Evolutionary conservation across 2,797 vertebrate genomes (phyloP).

Genomic region (Gymnoscopelus microlampas): DNA sequence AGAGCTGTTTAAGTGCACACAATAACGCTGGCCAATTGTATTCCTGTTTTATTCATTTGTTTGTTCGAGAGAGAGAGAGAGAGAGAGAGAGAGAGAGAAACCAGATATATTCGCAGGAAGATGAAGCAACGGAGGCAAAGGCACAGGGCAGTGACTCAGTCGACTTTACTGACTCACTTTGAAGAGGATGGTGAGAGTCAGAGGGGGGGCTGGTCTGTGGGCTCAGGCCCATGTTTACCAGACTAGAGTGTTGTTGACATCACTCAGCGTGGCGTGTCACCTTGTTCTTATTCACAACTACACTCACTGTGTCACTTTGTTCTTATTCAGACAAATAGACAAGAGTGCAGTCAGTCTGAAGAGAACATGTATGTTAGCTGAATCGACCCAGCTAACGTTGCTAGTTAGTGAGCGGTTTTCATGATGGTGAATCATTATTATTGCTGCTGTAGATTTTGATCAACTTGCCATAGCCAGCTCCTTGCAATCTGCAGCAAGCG

Average conservation of each 20-base stretch:
- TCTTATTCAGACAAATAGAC: too few species aligned
- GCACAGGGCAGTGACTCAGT: slow-evolving; percentile 57
- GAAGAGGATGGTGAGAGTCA: slow-evolving; percentile 43
- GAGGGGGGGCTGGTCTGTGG: slow-evolving; percentile 36
- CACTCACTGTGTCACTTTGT: too few species aligned
- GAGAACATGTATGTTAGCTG: too few species aligned
- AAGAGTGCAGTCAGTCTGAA: too few species aligned
- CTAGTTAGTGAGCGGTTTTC: too few species aligned
- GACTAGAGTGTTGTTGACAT: slow-evolving; percentile 9
- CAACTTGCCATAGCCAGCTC: too few species aligned
- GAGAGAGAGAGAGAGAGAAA: slow-evolving; percentile 19
- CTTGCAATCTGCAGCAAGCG: too few species aligned
- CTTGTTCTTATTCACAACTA: too few species aligned
- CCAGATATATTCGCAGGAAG: slow-evolving; percentile 57
- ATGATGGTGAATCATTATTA: too few species aligned
- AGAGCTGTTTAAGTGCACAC: slow-evolving; percentile 1
- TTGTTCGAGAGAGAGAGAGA: slow-evolving; percentile 6
- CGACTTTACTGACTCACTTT: slow-evolving; percentile 60
- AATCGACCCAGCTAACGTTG: too few species aligned
- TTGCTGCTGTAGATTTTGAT: too few species aligned
- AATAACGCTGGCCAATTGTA: not conserved
- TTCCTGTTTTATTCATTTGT: slow-evolving; percentile 1
- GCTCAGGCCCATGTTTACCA: slow-evolving; percentile 29
- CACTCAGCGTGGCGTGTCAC: not conserved
- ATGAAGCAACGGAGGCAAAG: slow-evolving; percentile 44